phyloP scores from a whole-genome alignment of 2,113 vertebrate genomes.

The Rhinoderma darwinii region DNA sequence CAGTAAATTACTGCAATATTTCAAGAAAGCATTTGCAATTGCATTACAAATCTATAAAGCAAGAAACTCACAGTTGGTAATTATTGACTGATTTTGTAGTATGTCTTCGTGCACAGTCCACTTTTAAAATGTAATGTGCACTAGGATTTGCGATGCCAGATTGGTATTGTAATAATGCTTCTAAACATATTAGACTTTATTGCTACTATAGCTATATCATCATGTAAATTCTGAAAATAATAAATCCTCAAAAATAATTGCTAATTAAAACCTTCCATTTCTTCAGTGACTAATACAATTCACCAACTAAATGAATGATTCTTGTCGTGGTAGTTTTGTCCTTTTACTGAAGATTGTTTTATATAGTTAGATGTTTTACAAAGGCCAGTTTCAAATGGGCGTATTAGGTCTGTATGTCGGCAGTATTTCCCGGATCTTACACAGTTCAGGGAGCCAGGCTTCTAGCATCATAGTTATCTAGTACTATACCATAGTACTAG shows the following conservation, averaged over 20 bases:
- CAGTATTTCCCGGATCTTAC: no score
- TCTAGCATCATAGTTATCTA: no score
- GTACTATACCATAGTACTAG: no score
- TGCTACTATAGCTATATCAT: background rate
- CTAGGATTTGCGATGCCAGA: slow-evolving; percentile 60
- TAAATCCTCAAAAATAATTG: background rate
- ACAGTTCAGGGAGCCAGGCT: no score
- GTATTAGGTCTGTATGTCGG: no score
- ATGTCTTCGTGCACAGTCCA: slow-evolving; percentile 63
- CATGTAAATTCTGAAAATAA: background rate
- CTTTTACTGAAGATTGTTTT: no score
- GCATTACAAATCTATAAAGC: slow-evolving; percentile 62
- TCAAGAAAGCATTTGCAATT: slow-evolving; percentile 62
- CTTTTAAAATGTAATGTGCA: slow-evolving; percentile 55
- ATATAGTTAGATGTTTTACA: no score
- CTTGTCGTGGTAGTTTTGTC: no score
- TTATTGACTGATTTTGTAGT: slow-evolving; percentile 65
- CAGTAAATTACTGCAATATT: slow-evolving; percentile 63
- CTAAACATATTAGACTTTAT: background rate
- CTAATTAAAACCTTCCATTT: no score
- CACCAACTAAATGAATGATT: no score
- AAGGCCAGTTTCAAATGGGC: no score
- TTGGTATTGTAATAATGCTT: slow-evolving; percentile 58
- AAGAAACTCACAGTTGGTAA: slow-evolving; percentile 60
- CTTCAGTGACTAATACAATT: no score